Conservation (phyloP, 64 coral and sea anemone species). For the Platygyra sinensis region DNA sequence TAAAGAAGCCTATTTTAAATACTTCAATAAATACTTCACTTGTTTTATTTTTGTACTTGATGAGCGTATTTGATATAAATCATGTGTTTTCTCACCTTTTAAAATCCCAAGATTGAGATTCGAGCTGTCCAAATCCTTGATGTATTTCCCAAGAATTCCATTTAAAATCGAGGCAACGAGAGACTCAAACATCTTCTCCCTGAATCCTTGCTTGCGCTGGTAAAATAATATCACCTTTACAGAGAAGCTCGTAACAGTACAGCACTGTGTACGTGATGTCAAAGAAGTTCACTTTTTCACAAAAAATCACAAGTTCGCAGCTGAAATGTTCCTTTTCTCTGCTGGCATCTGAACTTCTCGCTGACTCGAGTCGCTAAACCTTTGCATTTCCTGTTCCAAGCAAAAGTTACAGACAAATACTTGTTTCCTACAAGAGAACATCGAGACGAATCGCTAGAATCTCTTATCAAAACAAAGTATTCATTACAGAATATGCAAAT, state of each 20-base stretch:
- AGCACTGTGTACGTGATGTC: background rate
- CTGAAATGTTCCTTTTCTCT: background rate
- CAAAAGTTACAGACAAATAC: background rate
- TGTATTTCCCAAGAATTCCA: slow-evolving; percentile 89
- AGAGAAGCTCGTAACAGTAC: background rate
- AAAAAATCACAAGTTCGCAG: background rate
- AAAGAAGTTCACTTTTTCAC: background rate
- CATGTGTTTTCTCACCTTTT: slow-evolving; percentile 59
- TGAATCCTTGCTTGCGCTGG: background rate
- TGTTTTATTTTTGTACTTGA: too few species aligned
- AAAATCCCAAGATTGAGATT: slow-evolving; percentile 85
- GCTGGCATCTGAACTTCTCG: background rate
- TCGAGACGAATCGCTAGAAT: too few species aligned
- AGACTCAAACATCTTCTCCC: slow-evolving; percentile 68
- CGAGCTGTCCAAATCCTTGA: slow-evolving; percentile 81
- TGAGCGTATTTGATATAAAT: background rate
- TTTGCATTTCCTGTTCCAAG: background rate
- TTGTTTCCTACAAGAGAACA: background rate
- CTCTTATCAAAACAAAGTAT: too few species aligned
- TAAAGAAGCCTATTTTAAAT: too few species aligned
- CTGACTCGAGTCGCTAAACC: background rate
- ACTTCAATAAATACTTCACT: too few species aligned
- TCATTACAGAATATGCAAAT: too few species aligned
- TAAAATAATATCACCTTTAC: background rate
- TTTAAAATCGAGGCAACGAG: slow-evolving; percentile 80